Conservation (phyloP, 2,797 vertebrate species). For the Rhodeus uyekii region DNA sequence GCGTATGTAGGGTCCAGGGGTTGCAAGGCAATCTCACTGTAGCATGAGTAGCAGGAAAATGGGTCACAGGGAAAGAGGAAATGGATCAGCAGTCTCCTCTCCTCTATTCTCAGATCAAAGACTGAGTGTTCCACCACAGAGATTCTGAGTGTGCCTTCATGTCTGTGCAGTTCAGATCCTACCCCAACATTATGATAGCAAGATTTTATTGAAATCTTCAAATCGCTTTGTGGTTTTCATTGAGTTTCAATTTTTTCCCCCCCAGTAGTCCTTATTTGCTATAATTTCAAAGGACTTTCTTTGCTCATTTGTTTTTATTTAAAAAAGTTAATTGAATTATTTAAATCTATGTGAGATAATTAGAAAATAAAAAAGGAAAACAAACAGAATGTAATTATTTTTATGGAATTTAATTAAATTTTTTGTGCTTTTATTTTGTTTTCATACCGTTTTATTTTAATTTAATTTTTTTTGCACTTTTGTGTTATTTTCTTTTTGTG, state of each 20-base stretch:
- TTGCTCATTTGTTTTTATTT: not conserved
- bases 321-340: not conserved
- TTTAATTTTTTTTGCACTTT: not conserved
- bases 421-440: not conserved
- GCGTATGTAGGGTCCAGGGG: conserved; percentile 21
- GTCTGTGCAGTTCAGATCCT: conserved; percentile 13
- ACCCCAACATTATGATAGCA: not conserved
- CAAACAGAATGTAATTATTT: too few species aligned
- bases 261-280: not conserved
- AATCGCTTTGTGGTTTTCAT: not conserved
- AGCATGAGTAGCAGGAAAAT: conserved; percentile 58
- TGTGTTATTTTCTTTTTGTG: not conserved
- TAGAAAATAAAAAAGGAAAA: too few species aligned
- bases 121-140: conserved; percentile 20
- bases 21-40: conserved; percentile 34
- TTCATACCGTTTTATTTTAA: not conserved
- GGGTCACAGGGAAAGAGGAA: conserved; percentile 60
- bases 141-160: conserved; percentile 20
- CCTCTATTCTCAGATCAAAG: conserved; percentile 53
- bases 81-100: conserved; percentile 36
- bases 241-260: not conserved
- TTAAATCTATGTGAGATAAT: not conserved
- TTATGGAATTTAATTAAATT: too few species aligned
- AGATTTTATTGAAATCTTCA: conserved; percentile 13
- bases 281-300: not conserved